Evolutionary conservation across 2,797 vertebrate species (phyloP), one percentile per base, ranked within the genome.

Genomic region (Adrianichthys oophorus): DNA sequence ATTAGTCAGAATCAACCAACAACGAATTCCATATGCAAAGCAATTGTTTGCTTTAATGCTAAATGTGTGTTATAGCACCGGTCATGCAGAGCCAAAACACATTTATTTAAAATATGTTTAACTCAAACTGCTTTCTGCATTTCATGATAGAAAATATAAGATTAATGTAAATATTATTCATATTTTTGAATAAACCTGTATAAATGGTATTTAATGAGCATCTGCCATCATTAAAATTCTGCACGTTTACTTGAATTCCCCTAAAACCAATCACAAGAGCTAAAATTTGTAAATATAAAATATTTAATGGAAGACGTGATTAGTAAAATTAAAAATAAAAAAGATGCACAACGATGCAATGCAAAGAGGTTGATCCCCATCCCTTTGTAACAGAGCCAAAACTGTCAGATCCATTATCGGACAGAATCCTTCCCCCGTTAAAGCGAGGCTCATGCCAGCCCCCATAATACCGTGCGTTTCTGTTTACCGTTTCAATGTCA

Each of bases 401-500:
- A 32, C 1, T 0, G 5, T 52, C 56, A 41, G 3, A 15, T 64
- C 76, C 78, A 76, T 78, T 83, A 49, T 82, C 77, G 71, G 71
- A 80, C 78, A 66, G 15, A 1, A 10, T 29, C 10, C 40, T 62
- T 19, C 4, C 24, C 23, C 6, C 24, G 4, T 10, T 47, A 26
- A 6, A 5, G 6, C 1, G 47, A 8, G 4, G 15, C 5, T 12
- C 17, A 15, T 7, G 0, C 7, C 19, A 15, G 13, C 13, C 2
- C 42, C 8, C 6, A 4, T 17, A 21, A 21, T 21, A 1, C 14
- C 24, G 7, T 16, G 61, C 4, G n/a, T 2, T 10, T 37, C 3
- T n/a, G 14, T 55, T 43, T 21, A 14, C 4, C 3, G 24, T 48
- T 29, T 17, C 7, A 12, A 15, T 2, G 2, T 46, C 2, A 53